Base-by-base conservation (phyloP, 2,797 vertebrate genomes). In the Octomys mimax region DNA sequence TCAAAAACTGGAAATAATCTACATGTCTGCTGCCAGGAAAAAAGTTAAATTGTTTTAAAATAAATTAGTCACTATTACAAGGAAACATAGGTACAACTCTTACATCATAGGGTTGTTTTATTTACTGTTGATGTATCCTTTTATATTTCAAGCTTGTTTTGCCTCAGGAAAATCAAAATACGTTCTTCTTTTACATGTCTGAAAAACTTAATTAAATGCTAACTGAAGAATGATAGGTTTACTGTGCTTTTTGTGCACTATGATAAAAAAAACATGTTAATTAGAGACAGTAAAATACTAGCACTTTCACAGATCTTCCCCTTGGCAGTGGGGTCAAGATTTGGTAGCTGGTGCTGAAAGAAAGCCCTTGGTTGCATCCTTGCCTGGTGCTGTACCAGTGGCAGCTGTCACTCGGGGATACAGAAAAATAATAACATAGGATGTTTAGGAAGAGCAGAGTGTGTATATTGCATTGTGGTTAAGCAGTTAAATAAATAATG, bases 21-120 rank as follows among this genome's bases (percentile, higher is more conserved):
- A 80, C 95, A 84, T 61, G 46, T 88, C 24, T 64, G 33, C 54
- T 91, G 16, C 77, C 84, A 75, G 68, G 81, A 87, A 81, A 82
- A 91, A 91, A 78, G 71, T 92, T 91, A 87, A 96, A 93, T 89
- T 94, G 52, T 91, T 94, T 79, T 92, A 57, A 94, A 88, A 59
- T 80, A 92, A 92, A 62, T 89, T 83, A 90, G 80, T 97, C 57
- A 79, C 42, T 85, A 26, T 64, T 68, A 6, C 70, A 88, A 61
- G 68, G 90, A 87, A 86, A 88, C 68, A n/a, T 62, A 66, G 24
- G 14, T 79, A 36, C 59, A 92, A 70, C 64, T 95, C 68, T 77
- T 89, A 54, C 86, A 61, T 89, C 33, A 78, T 26, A 82, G 57
- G 79, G 68, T 96, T 75, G 28, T 90, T 95, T 5, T 96, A 94